phyloP scores from a whole-genome alignment of 1,140 invertebrate species.

The Diabrotica virgifera region DNA sequence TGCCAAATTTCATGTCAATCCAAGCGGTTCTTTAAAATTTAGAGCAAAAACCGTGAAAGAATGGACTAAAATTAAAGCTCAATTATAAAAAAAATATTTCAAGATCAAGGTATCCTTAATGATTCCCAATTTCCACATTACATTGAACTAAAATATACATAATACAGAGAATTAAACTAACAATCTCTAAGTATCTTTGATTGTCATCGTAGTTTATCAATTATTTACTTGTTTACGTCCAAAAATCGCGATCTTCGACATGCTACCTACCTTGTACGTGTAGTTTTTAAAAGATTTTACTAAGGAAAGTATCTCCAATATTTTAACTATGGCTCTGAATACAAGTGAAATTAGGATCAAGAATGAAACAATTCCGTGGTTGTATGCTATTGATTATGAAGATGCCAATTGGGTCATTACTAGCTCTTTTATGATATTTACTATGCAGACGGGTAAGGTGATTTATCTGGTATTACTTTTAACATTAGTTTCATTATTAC shows the following conservation, averaged over 20 bases:
- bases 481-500: no score
- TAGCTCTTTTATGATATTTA: slow-evolving; percentile 93
- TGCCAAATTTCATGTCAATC: no score
- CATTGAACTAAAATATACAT: no score
- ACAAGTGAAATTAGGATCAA: neutral
- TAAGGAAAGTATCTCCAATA: neutral
- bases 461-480: slow-evolving; percentile 15
- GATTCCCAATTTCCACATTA: no score
- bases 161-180: no score
- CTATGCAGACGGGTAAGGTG: slow-evolving; percentile 87
- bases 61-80: no score
- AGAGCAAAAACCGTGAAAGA: no score
- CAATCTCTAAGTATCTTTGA: no score
- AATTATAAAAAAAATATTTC: no score
- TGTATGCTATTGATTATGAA: slow-evolving; percentile 63
- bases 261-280: neutral
- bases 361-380: slow-evolving; percentile 35
- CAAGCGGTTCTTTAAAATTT: no score
- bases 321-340: neutral
- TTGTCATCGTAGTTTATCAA: neutral
- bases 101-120: no score
- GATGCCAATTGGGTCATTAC: slow-evolving; percentile 92
- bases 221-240: neutral
- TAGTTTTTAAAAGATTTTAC: neutral
- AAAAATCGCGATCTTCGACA: neutral